These are phyloP conservation scores for Rhabdomys dilectus DNA, from an alignment of 2,113 vertebrate genomes.

Conservation along the genomic window DNA sequence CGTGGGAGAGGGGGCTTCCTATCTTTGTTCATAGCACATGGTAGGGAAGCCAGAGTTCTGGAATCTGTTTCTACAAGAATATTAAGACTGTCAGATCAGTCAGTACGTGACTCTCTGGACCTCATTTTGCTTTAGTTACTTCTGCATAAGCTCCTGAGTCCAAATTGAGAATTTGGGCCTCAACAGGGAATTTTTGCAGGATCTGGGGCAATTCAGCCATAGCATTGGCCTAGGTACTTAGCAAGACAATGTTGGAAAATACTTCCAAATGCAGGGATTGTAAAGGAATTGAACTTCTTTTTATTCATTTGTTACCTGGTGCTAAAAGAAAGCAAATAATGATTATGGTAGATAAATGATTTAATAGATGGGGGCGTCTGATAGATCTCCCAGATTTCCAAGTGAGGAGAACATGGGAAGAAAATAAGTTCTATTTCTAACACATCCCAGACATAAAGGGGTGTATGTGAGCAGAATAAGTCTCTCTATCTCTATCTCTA, in stretches of 20 bases:
- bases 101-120: background rate
- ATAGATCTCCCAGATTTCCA: background rate
- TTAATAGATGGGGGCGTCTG: background rate
- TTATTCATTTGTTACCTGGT: background rate
- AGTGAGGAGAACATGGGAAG: background rate
- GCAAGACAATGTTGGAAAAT: background rate
- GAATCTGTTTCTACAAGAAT: background rate
- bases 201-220: background rate
- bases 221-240: background rate
- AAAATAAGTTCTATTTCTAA: background rate
- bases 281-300: background rate
- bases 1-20: fast-evolving
- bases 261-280: background rate
- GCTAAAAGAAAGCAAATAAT: background rate
- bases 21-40: background rate
- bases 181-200: background rate
- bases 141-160: background rate
- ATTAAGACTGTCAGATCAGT: background rate
- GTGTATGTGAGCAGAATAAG: background rate
- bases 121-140: background rate
- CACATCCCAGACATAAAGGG: too few species aligned
- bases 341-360: background rate
- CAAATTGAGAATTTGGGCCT: background rate
- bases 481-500: too few species aligned
- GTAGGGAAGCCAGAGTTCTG: background rate